A percentile compares a stretch with the other conserved stretches of the same genome.
These are phyloP conservation scores for Montipora sp. DNA, from an alignment of 64 coral and sea anemone genomes.

Conservation along the genomic window DNA sequence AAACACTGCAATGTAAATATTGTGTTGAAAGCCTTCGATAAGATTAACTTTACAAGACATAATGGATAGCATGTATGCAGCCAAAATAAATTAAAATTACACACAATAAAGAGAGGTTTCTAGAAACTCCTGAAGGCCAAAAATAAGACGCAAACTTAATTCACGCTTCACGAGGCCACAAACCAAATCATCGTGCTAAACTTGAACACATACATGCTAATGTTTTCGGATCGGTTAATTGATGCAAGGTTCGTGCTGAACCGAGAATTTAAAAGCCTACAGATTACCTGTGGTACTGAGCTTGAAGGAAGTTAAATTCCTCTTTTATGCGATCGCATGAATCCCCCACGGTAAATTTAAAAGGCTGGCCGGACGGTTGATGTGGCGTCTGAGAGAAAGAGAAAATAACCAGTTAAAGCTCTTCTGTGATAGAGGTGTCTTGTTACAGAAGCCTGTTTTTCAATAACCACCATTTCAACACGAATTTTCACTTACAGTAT, in stretches of 20 bases:
- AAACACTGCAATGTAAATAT: slow-evolving; percentile 97
- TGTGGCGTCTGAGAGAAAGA: slow-evolving; percentile 86
- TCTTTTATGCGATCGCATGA: slow-evolving; percentile 99
- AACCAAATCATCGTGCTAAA: slow-evolving; percentile 31
- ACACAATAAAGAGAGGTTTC: slow-evolving; percentile 39
- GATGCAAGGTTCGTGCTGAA: slow-evolving; percentile 88
- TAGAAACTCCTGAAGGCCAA: background rate
- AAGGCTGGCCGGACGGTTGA: slow-evolving; percentile 92
- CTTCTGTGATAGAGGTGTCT: slow-evolving; percentile 67
- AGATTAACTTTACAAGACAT: slow-evolving; percentile 99
- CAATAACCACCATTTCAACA: slow-evolving; percentile 90
- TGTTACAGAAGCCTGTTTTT: slow-evolving; percentile 89
- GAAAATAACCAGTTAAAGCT: slow-evolving; percentile 67
- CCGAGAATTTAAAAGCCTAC: slow-evolving; percentile 50
- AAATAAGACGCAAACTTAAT: slow-evolving; percentile 17
- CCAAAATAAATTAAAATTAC: slow-evolving; percentile 89
- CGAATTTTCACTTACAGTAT: slow-evolving; percentile 92
- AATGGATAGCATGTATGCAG: slow-evolving; percentile 75
- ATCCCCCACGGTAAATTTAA: slow-evolving; percentile 98
- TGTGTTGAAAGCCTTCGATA: slow-evolving; percentile 99
- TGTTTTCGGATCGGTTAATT: slow-evolving; percentile 95
- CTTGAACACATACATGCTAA: slow-evolving; percentile 31
- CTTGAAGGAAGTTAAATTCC: slow-evolving; percentile 99
- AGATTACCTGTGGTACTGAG: slow-evolving; percentile 96
- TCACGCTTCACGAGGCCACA: slow-evolving; percentile 50